These are phyloP conservation scores for Heliothis peltigera DNA, from an alignment of 2,888 invertebrate genomes.

Conservation along the genomic window DNA sequence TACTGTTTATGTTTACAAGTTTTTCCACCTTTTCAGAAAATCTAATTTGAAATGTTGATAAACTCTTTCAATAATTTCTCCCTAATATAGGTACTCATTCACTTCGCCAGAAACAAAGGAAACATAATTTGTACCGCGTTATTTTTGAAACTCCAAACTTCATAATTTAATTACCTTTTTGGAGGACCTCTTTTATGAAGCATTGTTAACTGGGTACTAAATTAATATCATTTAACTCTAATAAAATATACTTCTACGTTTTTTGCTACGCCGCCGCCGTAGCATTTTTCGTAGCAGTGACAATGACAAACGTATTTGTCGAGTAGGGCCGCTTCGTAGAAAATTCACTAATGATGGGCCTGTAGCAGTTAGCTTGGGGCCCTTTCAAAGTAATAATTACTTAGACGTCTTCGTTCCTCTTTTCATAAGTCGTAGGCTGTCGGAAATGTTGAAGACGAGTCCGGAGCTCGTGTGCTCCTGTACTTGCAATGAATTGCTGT, in stretches of 20 bases:
- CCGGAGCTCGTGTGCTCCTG: slow-evolving; percentile 23
- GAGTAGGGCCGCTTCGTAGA: slow-evolving; percentile 29
- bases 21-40: too few relatives aligned
- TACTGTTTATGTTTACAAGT: too few relatives aligned
- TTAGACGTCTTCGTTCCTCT: slow-evolving; percentile 42
- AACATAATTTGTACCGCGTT: slow-evolving; percentile 11
- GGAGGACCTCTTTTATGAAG: slow-evolving; percentile 3
- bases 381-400: slow-evolving; percentile 52
- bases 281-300: slow-evolving; percentile 43
- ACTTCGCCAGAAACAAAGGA: neutral
- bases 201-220: slow-evolving; percentile 34
- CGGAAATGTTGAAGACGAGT: slow-evolving; percentile 43
- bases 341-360: slow-evolving; percentile 56
- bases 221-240: slow-evolving; percentile 33
- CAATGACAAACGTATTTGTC: slow-evolving; percentile 49
- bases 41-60: too few relatives aligned
- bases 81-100: too few relatives aligned
- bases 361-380: slow-evolving; percentile 37
- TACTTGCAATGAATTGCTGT: slow-evolving; percentile 13
- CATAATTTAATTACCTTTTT: slow-evolving; percentile 10
- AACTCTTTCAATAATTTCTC: too few relatives aligned
- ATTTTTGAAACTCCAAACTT: slow-evolving; percentile 1
- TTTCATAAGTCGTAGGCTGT: slow-evolving; percentile 36
- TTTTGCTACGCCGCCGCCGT: slow-evolving; percentile 42
- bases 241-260: slow-evolving; percentile 45